Conservation (phyloP, 1,140 invertebrate genomes). For the Temnothorax curvispinosus region DNA sequence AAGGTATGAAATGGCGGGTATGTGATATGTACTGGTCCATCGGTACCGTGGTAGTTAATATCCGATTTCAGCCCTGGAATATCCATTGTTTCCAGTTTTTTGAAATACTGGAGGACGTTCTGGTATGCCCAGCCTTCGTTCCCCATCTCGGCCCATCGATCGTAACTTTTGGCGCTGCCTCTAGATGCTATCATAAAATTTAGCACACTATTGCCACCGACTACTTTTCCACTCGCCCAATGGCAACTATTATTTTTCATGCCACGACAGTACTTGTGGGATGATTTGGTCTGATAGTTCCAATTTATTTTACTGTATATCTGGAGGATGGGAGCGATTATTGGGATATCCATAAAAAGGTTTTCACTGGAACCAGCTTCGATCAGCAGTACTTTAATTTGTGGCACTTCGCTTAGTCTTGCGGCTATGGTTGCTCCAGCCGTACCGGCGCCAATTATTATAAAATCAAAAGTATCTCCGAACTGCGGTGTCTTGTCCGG, state of each 20-base stretch:
- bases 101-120: not conserved
- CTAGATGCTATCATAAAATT: not conserved
- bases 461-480: not conserved
- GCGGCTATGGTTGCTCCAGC: not conserved
- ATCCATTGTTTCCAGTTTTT: not conserved
- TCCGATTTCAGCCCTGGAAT: not conserved
- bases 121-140: not conserved
- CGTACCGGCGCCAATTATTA: not conserved
- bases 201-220: not conserved
- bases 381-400: not conserved
- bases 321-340: not conserved
- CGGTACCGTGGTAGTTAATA: not conserved
- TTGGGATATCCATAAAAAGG: not conserved
- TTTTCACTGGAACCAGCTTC: not conserved
- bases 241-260: not conserved
- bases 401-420: not conserved
- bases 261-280: not conserved
- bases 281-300: not conserved
- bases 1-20: not conserved
- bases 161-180: not conserved
- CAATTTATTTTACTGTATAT: not conserved
- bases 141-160: not conserved
- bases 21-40: not conserved
- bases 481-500: not conserved
- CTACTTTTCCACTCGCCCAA: not conserved